Percentiles rank a stretch among this genome's conserved stretches.
Conservation (phyloP, 2,113 vertebrate species). For the Thamnophis sirtalis region DNA sequence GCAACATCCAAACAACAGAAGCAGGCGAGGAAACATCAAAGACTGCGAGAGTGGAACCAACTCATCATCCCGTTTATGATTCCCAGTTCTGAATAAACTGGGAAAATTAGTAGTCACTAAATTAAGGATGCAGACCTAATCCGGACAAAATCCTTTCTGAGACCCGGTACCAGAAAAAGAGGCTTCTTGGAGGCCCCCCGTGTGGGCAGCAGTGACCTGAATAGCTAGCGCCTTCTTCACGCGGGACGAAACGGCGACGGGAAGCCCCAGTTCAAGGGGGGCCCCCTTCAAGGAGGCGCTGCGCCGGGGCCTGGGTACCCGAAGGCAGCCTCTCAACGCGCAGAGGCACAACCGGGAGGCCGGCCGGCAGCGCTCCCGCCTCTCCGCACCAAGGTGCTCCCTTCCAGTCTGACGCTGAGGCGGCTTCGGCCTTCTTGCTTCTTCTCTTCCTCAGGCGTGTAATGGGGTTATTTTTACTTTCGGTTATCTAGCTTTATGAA, state of each 20-base stretch:
- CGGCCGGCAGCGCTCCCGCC: neutral
- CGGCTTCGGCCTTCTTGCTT: conserved; percentile 29
- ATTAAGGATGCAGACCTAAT: neutral
- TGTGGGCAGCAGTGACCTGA: neutral
- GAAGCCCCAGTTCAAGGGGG: neutral
- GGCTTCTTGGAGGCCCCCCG: neutral
- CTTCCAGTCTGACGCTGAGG: too few species aligned
- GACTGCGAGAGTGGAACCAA: neutral
- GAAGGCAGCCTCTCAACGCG: neutral
- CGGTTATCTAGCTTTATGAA: conserved; percentile 91
- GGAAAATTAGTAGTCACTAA: neutral
- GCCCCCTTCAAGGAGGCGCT: neutral
- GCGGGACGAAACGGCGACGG: neutral
- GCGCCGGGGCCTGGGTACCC: neutral
- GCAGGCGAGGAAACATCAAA: neutral
- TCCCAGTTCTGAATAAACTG: neutral
- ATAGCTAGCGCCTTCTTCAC: neutral
- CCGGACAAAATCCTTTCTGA: neutral
- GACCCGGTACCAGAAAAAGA: neutral
- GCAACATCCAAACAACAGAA: neutral
- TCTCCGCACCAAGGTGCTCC: neutral
- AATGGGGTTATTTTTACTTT: conserved; percentile 98
- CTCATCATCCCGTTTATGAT: neutral
- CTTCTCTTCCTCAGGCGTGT: conserved; percentile 82
- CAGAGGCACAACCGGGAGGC: neutral